These are phyloP conservation scores for Psix sp. DNA, from an alignment of 1,140 invertebrate species.

Conservation along the genomic window DNA sequence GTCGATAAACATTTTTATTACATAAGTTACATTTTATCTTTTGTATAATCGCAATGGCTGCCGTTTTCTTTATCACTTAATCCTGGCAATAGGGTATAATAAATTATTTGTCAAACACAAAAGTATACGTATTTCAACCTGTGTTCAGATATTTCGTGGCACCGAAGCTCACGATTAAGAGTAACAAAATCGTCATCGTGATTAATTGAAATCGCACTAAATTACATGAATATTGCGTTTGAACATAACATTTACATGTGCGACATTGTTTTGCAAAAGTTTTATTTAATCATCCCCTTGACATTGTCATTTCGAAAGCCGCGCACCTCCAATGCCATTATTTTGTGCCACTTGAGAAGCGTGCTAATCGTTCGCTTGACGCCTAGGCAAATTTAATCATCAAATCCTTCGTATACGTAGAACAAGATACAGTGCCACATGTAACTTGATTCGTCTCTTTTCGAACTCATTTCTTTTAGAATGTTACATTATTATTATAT, in stretches of 20 bases:
- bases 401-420: constrained; percentile 23
- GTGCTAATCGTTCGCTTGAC: constrained; percentile 33
- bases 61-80: constrained; percentile 48
- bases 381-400: constrained; percentile 12
- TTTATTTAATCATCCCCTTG: constrained; percentile 26
- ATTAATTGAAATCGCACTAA: constrained; percentile 9
- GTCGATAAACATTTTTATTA: constrained; percentile 64
- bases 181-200: background rate
- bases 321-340: background rate
- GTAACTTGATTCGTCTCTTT: constrained; percentile 15
- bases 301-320: constrained; percentile 11
- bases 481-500: constrained; percentile 50
- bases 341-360: constrained; percentile 39
- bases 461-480: constrained; percentile 4
- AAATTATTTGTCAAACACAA: constrained; percentile 32
- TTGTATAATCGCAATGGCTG: constrained; percentile 63
- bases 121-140: constrained; percentile 1
- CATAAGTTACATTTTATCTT: constrained; percentile 61
- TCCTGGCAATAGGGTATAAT: constrained; percentile 27
- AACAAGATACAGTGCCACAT: constrained; percentile 40
- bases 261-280: constrained; percentile 20
- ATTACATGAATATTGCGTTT: constrained; percentile 24
- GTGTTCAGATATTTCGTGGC: constrained; percentile 19
- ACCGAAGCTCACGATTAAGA: constrained; percentile 26
- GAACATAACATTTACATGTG: constrained; percentile 34